Base-by-base conservation (phyloP, 2,888 invertebrate genomes). In the Zhengitettix transpicula region DNA sequence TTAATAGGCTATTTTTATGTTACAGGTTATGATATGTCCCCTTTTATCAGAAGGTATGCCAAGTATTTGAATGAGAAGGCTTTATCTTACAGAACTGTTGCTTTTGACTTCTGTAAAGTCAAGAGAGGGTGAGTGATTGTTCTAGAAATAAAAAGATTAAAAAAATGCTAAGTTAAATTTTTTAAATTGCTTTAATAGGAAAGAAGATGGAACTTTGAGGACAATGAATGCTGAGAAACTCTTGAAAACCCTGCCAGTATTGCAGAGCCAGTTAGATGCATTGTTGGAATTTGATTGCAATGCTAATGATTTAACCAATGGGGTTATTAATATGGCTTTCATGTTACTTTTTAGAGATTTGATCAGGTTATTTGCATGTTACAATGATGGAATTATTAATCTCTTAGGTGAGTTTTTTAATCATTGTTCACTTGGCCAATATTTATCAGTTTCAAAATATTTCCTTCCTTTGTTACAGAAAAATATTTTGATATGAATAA, bases 401-500 rank as follows among this genome's bases (percentile, higher is more conserved):
- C 82, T 98, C 67, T 78, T 98, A 77, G 85, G 85, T 85, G 72
- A 72, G 69, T 40, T 8, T n/a, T 47, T 8, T 51, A 16, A 17
- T 63, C 17, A 11, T 14, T 40, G 5, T 14, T 11, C 17, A 44
- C 9, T 42, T 42, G 15, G 16, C 15, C 16, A 42, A 12, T n/a
- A 12, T 42, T 7, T 2, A 28, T 41, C 1, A 12, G 9, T 16
- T 9, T 53, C 17, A 8, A 16, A n/a, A 10, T 16, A 17, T 53
- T 16, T 15, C 12, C 12, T 14, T 55, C 44, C 10, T 72, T 63
- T 60, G 63, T 70, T 71, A 14, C 69, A 81, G 98, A 99, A 79
- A 98, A 99, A 77, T 99, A 93, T 78, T 99, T 99, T 75, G 96
- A 97, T 74, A 98, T 99, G 97, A 97, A 97, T 77, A 98, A 98